Percentiles rank a stretch among this genome's conserved stretches.
phyloP scores from a whole-genome alignment of 2,113 vertebrate species.

The Ictalurus furcatus region DNA sequence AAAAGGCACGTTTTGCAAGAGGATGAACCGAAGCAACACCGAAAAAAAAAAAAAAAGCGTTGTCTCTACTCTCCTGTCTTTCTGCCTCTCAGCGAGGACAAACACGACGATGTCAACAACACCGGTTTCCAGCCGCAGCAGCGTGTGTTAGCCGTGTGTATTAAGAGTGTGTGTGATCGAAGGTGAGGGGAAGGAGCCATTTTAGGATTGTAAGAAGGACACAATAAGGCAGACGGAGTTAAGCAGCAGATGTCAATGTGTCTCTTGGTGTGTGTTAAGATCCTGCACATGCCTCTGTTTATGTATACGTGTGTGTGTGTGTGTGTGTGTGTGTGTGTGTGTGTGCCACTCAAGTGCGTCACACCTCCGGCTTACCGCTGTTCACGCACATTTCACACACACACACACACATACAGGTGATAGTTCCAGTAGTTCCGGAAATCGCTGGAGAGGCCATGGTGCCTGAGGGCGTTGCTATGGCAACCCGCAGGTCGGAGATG shows the following conservation, averaged over 20 bases:
- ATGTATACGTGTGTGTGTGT: neutral
- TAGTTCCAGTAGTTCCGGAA: slow-evolving; percentile 3
- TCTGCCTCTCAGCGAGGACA: neutral
- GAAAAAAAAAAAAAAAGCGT: neutral
- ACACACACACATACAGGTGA: slow-evolving; percentile 19
- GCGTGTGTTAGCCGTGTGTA: neutral
- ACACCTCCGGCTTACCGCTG: neutral
- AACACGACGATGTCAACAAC: neutral
- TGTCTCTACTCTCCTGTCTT: neutral
- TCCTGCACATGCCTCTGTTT: neutral
- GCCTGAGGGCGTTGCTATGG: slow-evolving; percentile 54
- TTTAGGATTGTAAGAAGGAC: neutral
- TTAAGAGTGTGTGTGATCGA: neutral
- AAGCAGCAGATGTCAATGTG: slow-evolving; percentile 4
- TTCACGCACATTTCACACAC: neutral
- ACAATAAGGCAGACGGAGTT: neutral
- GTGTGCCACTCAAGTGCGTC: neutral
- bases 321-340: neutral
- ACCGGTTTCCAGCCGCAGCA: neutral
- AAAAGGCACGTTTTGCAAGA: neutral
- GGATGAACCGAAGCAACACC: neutral
- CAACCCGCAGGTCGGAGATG: slow-evolving; percentile 54
- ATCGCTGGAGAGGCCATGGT: slow-evolving; percentile 67
- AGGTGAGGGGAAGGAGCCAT: neutral
- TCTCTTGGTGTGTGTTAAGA: neutral